Percentiles rank a stretch among this genome's conserved stretches.
Evolutionary conservation across 2,888 invertebrate species (phyloP).

Genomic region (Sphaeridia pumilis): DNA sequence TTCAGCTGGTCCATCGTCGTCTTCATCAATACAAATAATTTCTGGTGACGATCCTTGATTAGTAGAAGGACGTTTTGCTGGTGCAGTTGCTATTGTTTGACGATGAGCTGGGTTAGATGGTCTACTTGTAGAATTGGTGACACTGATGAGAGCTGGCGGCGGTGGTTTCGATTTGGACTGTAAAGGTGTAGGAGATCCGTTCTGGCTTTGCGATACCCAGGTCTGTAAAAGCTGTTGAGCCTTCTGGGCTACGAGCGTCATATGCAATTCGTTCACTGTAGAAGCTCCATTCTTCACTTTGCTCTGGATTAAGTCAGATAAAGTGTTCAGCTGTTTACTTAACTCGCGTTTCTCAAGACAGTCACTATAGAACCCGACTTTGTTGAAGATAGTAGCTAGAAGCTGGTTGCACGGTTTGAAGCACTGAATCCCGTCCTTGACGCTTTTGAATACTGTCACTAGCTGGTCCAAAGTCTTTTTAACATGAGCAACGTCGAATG

Average conservation of each 20-base stretch:
- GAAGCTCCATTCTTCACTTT: not conserved
- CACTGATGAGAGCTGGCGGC: no score
- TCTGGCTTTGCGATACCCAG: no score
- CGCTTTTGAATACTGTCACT: not conserved
- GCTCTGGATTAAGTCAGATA: not conserved
- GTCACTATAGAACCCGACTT: not conserved
- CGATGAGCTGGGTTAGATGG: no score
- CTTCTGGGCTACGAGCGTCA: not conserved
- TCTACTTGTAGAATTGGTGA: no score
- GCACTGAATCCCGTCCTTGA: not conserved
- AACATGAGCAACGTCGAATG: not conserved
- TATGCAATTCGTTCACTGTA: not conserved
- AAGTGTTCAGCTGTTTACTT: not conserved
- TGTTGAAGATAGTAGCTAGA: not conserved
- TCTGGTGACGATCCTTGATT: no score
- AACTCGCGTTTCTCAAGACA: not conserved
- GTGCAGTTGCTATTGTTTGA: no score
- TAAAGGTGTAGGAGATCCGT: no score
- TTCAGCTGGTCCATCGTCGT: not conserved
- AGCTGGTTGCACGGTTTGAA: not conserved
- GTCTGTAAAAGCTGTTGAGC: not conserved
- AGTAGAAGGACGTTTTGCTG: not conserved
- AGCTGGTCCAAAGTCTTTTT: not conserved
- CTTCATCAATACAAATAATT: not conserved
- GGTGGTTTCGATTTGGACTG: no score